Base-by-base conservation (phyloP, 2,888 invertebrate genomes). In the Dryococelus australis region DNA sequence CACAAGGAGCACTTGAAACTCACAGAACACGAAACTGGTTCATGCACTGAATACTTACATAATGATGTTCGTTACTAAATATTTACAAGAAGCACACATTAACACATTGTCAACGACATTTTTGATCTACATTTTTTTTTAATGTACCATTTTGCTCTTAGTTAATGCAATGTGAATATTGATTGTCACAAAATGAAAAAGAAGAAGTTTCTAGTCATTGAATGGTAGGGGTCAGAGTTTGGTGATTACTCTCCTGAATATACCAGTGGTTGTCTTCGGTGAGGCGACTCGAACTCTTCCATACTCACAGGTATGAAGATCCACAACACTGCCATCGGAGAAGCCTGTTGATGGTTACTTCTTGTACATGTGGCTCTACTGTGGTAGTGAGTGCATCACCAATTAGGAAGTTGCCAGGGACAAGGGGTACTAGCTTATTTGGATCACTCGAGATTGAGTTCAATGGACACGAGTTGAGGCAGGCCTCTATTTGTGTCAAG, bases 351-450 rank as follows among this genome's bases (percentile, higher is more conserved):
- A 78, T 79, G 1, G 87, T 43, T 35, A 88, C 35, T 47, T 90
- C 87, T 6, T 85, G 53, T 26, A 89, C 27, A 28, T 85, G 9
- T 13, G 89, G 88, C 20, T 90, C 89, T 3, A 90, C 87, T 3
- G 90, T 86, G 1, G 84, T 12, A 4, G 78, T 88, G 6, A 89
- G 84, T 4, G 89, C 47, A 27, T 86, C 43, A 8, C 90, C 90
- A 51, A 91, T 87, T 12, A 91, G 87, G 86, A 91, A 90, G 88
- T 91, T 91, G 24, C 89, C 90, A 10, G 91, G 91, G 0, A 91
- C 91, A 0, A 91, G 86, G 10, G 90, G 88, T 43, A 85, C 87
- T 10, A 89, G 80, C 81, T 90, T 89, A 35, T 90, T 88, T 20
- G 89, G 89, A 85, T 90, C 90, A 6, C 86, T 43, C 8, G 91